Evolutionary conservation across 2,113 vertebrate species (phyloP).

Genomic region (Poeciliopsis turrubarensis): DNA sequence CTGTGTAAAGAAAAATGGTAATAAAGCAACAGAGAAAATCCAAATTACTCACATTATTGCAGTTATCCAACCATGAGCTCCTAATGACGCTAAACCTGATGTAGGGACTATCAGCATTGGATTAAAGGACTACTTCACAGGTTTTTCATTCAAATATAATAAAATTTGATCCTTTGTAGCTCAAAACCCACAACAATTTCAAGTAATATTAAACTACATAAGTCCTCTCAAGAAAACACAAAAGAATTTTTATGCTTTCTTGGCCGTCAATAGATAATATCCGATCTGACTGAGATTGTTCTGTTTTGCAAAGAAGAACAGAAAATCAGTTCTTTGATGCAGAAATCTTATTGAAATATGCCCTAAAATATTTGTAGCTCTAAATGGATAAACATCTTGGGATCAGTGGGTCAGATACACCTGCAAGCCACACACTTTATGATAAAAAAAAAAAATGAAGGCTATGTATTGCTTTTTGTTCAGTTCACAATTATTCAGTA

Average conservation of each 20-base stretch:
- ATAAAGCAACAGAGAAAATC: not conserved
- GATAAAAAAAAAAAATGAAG: too few relatives aligned
- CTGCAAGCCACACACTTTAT: too few relatives aligned
- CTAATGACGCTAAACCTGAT: not conserved
- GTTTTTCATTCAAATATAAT: not conserved
- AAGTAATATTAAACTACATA: not conserved
- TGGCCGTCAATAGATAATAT: not conserved
- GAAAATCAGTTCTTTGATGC: too few relatives aligned
- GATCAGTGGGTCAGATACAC: too few relatives aligned
- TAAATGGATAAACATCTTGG: too few relatives aligned
- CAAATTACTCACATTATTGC: not conserved
- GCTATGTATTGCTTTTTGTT: too few relatives aligned
- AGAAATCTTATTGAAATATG: too few relatives aligned
- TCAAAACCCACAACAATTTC: not conserved
- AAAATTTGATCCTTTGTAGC: not conserved
- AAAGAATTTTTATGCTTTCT: too few relatives aligned
- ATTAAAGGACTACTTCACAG: not conserved
- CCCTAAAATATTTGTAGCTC: too few relatives aligned
- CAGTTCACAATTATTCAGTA: too few relatives aligned
- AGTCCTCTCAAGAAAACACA: not conserved
- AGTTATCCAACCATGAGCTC: not conserved
- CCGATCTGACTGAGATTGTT: not conserved
- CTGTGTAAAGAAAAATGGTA: too few relatives aligned
- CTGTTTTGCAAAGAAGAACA: not conserved
- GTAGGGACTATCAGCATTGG: not conserved